phyloP scores from a whole-genome alignment of 2,113 vertebrate species.

The Psilopogon haemacephalus region DNA sequence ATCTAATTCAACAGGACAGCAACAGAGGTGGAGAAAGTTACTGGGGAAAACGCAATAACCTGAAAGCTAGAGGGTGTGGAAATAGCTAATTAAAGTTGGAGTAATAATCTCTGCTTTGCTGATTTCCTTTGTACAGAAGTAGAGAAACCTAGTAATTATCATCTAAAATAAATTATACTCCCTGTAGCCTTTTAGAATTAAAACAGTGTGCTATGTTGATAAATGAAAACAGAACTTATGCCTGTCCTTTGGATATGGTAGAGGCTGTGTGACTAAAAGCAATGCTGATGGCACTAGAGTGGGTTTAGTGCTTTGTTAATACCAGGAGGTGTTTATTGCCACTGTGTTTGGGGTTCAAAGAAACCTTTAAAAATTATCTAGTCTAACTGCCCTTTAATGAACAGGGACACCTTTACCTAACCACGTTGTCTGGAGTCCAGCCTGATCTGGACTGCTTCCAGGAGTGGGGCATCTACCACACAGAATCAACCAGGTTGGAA shows the following conservation, averaged over 20 bases:
- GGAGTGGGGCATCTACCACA: too few relatives aligned
- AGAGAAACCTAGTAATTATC: not conserved
- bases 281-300: not conserved
- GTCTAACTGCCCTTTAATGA: too few relatives aligned
- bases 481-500: too few relatives aligned
- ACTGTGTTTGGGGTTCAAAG: too few relatives aligned
- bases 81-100: conserved; percentile 13
- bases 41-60: not conserved
- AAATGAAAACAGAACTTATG: not conserved
- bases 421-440: too few relatives aligned
- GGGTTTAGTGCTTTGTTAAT: not conserved
- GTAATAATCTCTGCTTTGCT: conserved; percentile 16
- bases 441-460: too few relatives aligned
- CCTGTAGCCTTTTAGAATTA: not conserved
- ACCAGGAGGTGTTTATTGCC: not conserved
- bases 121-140: not conserved
- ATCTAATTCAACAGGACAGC: not conserved
- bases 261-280: not conserved
- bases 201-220: not conserved
- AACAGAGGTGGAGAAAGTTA: not conserved
- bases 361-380: too few relatives aligned
- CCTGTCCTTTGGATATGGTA: not conserved
- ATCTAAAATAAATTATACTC: not conserved
- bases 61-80: not conserved
- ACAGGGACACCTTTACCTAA: too few relatives aligned